phyloP scores from a whole-genome alignment of 2,113 vertebrate genomes.

The Neodon shergylaensis region DNA sequence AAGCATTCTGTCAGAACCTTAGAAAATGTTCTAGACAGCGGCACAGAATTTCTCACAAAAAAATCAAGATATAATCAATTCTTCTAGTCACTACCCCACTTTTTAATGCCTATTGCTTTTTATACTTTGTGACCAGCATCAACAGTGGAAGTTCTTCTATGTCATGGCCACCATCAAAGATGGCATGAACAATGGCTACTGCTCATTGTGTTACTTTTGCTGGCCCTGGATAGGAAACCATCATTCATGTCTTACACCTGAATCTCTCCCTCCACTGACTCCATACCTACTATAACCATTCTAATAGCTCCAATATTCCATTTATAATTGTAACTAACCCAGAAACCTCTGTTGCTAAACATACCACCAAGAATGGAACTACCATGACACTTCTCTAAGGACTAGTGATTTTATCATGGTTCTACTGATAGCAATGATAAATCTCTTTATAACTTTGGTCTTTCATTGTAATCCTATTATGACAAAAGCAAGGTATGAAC shows the following conservation, averaged over 20 bases:
- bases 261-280: background rate
- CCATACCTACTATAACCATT: background rate
- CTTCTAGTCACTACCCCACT: background rate
- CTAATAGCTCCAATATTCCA: background rate
- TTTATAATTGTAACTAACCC: background rate
- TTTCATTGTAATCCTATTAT: background rate
- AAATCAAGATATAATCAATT: constrained; percentile 1
- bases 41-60: background rate
- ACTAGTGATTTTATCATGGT: background rate
- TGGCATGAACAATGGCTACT: background rate
- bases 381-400: background rate
- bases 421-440: background rate
- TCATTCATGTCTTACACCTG: background rate
- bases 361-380: background rate
- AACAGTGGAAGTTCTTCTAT: background rate
- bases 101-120: background rate
- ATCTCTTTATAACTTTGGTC: background rate
- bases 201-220: background rate
- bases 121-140: background rate
- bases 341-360: background rate
- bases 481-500: background rate
- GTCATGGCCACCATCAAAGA: background rate
- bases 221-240: background rate
- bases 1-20: background rate
- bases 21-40: constrained; percentile 35